Base-by-base conservation (phyloP, 2,888 invertebrate genomes). In the Schizotus pectinicornis region DNA sequence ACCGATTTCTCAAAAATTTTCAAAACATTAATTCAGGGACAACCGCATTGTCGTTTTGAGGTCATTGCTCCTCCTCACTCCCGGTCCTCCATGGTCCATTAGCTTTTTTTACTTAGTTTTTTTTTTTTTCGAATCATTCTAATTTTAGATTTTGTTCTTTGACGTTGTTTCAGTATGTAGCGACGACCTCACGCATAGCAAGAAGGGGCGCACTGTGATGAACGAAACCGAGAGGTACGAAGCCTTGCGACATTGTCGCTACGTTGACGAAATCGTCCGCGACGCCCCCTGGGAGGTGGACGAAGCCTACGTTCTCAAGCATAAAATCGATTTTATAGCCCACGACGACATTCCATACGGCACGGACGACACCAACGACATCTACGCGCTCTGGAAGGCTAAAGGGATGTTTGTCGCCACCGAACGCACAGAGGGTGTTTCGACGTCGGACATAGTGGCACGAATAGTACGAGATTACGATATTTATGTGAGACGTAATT, bases 251-350 rank as follows among this genome's bases (percentile, higher is more conserved):
- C 98, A 98, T 82, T 99, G 98, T 82, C 90, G 98, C 76, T 99
- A 99, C 80, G 98, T 99, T 12, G 99, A 99, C 82, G 99, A 99
- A 86, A 85, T 89, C 51, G 88, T 97, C 5, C 83, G 88, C 64
- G 93, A 95, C 79, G 98, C 98, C 33, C 99, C 99, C 0, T 99
- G 98, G 98, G 90, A 91, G 70, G 82, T 94, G 63, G 90, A 90
- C 73, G 95, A 97, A 74, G 93, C 90, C 39, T 99, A 95, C 78
- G 83, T 98, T 38, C 86, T 86, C 65, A 87, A 89, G 68, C 91
- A 98, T 82, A 99, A 99, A 88, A 98, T 99, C 71, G 99, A 99
- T 82, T 99, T 99, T 83, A 94, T 96, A 55, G 96, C 99, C 30
- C 99, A 99, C 82, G 99, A 99, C 82, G 98, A 98, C 80, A 89